These are phyloP conservation scores for Perca schrenkii DNA, from an alignment of 2,113 vertebrate species.

Conservation along the genomic window DNA sequence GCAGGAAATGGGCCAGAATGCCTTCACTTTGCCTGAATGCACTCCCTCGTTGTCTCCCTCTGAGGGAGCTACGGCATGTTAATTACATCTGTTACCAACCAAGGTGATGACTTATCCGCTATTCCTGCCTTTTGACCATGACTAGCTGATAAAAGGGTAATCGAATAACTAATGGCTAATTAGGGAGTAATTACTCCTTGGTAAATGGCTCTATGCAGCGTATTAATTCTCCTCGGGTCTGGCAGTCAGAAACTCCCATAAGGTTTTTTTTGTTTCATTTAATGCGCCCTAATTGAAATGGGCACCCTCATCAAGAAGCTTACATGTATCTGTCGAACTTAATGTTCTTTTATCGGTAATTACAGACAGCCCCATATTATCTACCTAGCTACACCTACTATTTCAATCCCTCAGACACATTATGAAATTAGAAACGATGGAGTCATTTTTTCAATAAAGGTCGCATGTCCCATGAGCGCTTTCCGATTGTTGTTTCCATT, in stretches of 20 bases:
- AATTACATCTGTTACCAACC: slow-evolving; percentile 80
- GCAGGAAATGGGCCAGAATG: slow-evolving; percentile 62
- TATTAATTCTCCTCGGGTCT: slow-evolving; percentile 83
- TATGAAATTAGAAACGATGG: slow-evolving; percentile 67
- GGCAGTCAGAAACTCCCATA: slow-evolving; percentile 79
- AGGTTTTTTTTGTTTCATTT: slow-evolving; percentile 81
- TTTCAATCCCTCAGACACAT: slow-evolving; percentile 52
- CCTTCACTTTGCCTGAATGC: slow-evolving; percentile 52
- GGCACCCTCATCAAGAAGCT: slow-evolving; percentile 83
- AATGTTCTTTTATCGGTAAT: slow-evolving; percentile 82
- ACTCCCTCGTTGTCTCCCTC: slow-evolving; percentile 46
- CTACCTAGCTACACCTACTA: slow-evolving; percentile 54
- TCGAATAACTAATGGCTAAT: slow-evolving; percentile 88
- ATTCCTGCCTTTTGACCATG: slow-evolving; percentile 83
- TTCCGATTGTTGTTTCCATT: slow-evolving; percentile 40
- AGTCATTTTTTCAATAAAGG: slow-evolving; percentile 74
- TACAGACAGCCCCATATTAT: slow-evolving; percentile 72
- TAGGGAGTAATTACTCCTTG: slow-evolving; percentile 84
- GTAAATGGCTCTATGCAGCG: slow-evolving; percentile 80
- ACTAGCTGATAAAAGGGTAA: slow-evolving; percentile 87
- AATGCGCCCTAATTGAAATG: slow-evolving; percentile 84
- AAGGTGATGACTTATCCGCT: slow-evolving; percentile 81
- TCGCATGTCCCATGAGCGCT: slow-evolving; percentile 40
- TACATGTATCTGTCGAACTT: slow-evolving; percentile 79
- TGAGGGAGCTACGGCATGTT: slow-evolving; percentile 47